These are phyloP conservation scores for Pyrrhia umbra DNA, from an alignment of 2,888 invertebrate genomes.

Conservation along the genomic window DNA sequence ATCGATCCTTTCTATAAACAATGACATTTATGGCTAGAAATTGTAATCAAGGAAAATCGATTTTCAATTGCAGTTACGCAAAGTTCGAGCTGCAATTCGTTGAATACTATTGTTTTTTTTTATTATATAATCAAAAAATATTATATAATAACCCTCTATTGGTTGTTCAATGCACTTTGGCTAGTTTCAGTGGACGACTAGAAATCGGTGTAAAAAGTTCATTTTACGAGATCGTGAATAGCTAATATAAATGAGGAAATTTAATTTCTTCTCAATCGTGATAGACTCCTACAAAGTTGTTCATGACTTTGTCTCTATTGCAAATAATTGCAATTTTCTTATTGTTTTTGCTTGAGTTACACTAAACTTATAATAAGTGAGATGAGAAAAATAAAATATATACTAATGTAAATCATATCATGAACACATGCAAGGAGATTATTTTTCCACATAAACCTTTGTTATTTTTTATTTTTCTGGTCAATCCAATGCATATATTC, in stretches of 20 bases:
- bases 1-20: conserved; percentile 4
- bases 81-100: conserved; percentile 1
- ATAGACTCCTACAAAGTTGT: conserved; percentile 33
- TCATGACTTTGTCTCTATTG: conserved; percentile 32
- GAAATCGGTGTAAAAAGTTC: conserved; percentile 20
- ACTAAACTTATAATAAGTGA: conserved; percentile 47
- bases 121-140: too few relatives aligned
- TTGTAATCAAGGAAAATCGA: conserved; percentile 13
- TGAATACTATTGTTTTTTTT: conserved; percentile 24
- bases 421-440: conserved; percentile 47
- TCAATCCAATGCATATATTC: conserved; percentile 61
- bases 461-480: conserved; percentile 59
- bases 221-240: conserved; percentile 38
- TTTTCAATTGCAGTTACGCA: conserved; percentile 5
- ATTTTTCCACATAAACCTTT: conserved; percentile 40
- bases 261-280: conserved; percentile 50
- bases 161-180: conserved; percentile 12
- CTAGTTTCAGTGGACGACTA: conserved; percentile 18
- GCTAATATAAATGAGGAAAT: conserved; percentile 42
- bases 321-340: conserved; percentile 40
- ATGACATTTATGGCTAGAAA: conserved; percentile 5
- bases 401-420: conserved; percentile 34
- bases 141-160: conserved; percentile 33
- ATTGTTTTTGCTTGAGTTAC: conserved; percentile 37
- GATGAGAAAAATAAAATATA: conserved; percentile 57